Conservation (phyloP, 2,888 invertebrate genomes). For the Limnephilus lunatus region DNA sequence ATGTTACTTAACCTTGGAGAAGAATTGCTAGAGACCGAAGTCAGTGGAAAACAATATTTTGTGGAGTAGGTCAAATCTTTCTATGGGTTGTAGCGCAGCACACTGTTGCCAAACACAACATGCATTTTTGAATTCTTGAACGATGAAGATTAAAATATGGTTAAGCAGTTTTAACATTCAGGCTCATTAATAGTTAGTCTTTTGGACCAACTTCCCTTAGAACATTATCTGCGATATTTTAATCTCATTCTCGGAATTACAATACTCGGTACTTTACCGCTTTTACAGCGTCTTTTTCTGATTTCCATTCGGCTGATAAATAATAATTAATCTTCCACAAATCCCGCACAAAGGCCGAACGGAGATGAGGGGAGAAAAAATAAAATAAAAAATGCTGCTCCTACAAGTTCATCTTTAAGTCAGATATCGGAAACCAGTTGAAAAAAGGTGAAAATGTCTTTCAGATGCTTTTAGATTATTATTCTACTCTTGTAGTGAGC, state of each 20-base stretch:
- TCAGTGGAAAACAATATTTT: too few relatives aligned
- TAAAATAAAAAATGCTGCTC: background rate
- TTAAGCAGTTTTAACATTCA: background rate
- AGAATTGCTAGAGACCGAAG: too few relatives aligned
- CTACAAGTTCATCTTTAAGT: background rate
- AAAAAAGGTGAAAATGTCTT: background rate
- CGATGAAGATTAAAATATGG: too few relatives aligned
- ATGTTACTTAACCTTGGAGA: too few relatives aligned
- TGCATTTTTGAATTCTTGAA: too few relatives aligned
- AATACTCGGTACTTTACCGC: background rate
- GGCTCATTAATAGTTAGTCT: background rate
- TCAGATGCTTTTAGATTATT: too few relatives aligned
- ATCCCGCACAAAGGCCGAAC: background rate
- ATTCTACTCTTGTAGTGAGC: background rate
- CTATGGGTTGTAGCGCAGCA: too few relatives aligned
- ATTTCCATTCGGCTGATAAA: background rate
- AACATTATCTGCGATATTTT: background rate
- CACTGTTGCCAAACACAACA: too few relatives aligned
- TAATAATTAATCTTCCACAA: background rate
- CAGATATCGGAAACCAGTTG: background rate
- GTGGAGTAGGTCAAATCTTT: too few relatives aligned
- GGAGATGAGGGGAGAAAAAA: background rate
- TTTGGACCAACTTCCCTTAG: background rate
- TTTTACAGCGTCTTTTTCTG: background rate
- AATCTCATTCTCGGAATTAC: background rate